Conservation (phyloP, 2,797 vertebrate genomes). For the Siniperca undulata region DNA sequence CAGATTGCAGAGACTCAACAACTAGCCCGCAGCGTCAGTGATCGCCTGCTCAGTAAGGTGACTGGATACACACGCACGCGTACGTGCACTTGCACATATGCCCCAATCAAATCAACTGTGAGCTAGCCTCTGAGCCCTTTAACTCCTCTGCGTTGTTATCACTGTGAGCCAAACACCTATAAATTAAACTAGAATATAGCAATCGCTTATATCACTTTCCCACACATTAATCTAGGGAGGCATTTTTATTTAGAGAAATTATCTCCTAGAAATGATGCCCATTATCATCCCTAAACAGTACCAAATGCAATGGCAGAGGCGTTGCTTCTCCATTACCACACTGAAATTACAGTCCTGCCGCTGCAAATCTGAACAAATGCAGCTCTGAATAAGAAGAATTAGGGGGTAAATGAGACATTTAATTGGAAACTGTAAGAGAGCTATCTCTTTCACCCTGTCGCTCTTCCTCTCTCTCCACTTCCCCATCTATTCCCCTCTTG, state of each 20-base stretch:
- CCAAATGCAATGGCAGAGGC: constrained; percentile 67
- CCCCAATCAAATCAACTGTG: constrained; percentile 49
- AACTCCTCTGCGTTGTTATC: constrained; percentile 59
- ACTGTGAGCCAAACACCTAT: constrained; percentile 66
- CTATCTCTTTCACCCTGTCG: constrained; percentile 70
- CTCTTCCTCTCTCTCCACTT: constrained; percentile 41
- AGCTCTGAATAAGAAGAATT: constrained; percentile 84
- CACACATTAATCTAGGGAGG: constrained; percentile 66
- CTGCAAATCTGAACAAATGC: constrained; percentile 81
- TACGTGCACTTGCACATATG: constrained; percentile 20
- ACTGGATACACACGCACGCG: constrained; percentile 49
- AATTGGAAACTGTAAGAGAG: constrained; percentile 85
- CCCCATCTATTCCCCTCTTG: constrained; percentile 37
- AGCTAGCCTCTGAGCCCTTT: constrained; percentile 44
- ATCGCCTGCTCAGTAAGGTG: constrained; percentile 96
- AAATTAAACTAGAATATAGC: constrained; percentile 57
- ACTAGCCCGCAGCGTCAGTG: constrained; percentile 92
- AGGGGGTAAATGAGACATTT: constrained; percentile 88
- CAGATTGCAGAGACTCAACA: constrained; percentile 95
- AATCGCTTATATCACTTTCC: constrained; percentile 65
- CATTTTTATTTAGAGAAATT: constrained; percentile 76
- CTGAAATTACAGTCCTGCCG: constrained; percentile 78
- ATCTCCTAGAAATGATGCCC: constrained; percentile 73
- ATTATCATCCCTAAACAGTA: constrained; percentile 77
- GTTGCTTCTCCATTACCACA: constrained; percentile 77